These are phyloP conservation scores for Anoncus sp. DNA, from an alignment of 2,888 invertebrate species.

Conservation along the genomic window DNA sequence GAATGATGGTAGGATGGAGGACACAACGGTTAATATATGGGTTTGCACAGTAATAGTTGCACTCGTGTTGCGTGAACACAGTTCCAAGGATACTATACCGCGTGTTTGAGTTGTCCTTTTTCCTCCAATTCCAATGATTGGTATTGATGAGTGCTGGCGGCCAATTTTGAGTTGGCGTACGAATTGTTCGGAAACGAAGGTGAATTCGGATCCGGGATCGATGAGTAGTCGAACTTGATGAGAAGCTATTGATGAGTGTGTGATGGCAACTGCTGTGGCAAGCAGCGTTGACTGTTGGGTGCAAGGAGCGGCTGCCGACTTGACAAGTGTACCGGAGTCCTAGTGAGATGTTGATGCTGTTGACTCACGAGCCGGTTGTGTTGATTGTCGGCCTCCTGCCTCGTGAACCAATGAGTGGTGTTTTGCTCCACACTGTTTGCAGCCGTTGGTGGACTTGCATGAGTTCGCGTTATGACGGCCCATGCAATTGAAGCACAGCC, in stretches of 20 bases:
- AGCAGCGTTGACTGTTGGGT: conserved; percentile 18
- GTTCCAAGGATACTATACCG: conserved; percentile 28
- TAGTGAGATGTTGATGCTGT: too few relatives aligned
- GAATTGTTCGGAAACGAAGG: conserved; percentile 45
- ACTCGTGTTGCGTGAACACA: background rate
- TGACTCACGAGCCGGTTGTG: too few relatives aligned
- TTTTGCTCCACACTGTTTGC: background rate
- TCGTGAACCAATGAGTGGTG: conserved; percentile 31
- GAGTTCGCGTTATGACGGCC: conserved; percentile 1
- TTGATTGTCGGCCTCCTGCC: too few relatives aligned
- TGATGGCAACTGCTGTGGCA: conserved; percentile 18
- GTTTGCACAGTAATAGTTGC: conserved; percentile 12
- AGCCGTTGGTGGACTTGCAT: background rate
- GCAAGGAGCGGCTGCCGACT: background rate
- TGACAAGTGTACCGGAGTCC: too few relatives aligned
- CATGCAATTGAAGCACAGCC: conserved; percentile 29
- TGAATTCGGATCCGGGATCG: conserved; percentile 52
- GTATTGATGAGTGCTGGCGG: background rate
- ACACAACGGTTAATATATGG: conserved; percentile 35
- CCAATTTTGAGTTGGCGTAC: conserved; percentile 12
- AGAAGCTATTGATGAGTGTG: background rate
- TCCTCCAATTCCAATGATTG: conserved; percentile 48
- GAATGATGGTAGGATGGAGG: conserved; percentile 49
- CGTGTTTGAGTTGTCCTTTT: conserved; percentile 26
- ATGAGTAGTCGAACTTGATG: conserved; percentile 45